These are phyloP conservation scores for Nixonia krombeini DNA, from an alignment of 1,140 invertebrate species.

Conservation along the genomic window DNA sequence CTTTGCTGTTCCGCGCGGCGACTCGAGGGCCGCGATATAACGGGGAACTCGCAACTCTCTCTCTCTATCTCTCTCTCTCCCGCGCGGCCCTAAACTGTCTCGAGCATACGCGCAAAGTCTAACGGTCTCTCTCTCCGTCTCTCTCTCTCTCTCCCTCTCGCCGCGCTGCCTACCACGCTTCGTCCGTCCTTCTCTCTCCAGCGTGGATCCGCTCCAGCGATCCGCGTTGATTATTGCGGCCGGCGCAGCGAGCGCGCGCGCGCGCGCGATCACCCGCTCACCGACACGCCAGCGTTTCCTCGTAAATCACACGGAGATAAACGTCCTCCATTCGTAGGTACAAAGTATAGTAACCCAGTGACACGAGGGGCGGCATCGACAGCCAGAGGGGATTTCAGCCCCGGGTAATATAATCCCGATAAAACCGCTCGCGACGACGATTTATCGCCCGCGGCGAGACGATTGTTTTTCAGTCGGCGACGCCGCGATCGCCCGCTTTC, in stretches of 20 bases:
- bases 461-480: too few species aligned
- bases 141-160: conserved; percentile 10
- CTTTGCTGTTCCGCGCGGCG: too few species aligned
- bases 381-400: conserved; percentile 38
- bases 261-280: neutral
- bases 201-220: conserved; percentile 5
- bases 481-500: too few species aligned
- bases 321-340: conserved; percentile 48
- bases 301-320: conserved; percentile 59
- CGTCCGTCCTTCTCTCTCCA: neutral
- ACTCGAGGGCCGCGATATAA: conserved; percentile 32
- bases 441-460: conserved; percentile 31
- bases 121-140: conserved; percentile 11
- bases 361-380: conserved; percentile 48
- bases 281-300: conserved; percentile 27
- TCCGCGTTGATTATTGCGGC: conserved; percentile 33
- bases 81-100: conserved; percentile 21
- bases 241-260: conserved; percentile 13
- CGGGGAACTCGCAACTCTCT: conserved; percentile 23
- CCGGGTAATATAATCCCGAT: conserved; percentile 41
- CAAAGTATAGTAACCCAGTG: conserved; percentile 59
- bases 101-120: conserved; percentile 37
- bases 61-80: conserved; percentile 7
- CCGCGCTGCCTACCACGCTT: neutral
- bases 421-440: conserved; percentile 27